A percentile compares a stretch with the other conserved stretches of the same genome.
Conservation (phyloP, 35 echinoderm and acorn worm species). For the Diadema setosum region DNA sequence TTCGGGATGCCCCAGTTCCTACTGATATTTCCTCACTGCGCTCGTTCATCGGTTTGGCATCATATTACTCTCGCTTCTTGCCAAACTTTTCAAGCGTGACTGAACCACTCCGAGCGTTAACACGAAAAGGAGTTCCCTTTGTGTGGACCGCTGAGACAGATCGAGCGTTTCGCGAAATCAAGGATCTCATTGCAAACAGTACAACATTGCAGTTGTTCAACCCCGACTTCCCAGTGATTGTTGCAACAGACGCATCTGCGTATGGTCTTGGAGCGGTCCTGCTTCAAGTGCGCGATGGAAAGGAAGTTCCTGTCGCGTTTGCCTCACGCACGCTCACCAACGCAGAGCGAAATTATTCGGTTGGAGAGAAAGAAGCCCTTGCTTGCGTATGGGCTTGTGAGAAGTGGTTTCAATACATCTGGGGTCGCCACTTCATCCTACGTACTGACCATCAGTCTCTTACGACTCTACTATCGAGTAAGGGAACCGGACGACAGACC, state of each 20-base stretch:
- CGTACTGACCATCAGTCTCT: slow-evolving; percentile 72
- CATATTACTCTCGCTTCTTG: slow-evolving; percentile 53
- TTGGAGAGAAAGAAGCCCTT: slow-evolving; percentile 36
- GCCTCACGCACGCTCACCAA: slow-evolving; percentile 47
- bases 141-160: not conserved
- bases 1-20: slow-evolving; percentile 6
- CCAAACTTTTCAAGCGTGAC: slow-evolving; percentile 44
- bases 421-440: slow-evolving; percentile 61
- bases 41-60: slow-evolving; percentile 23
- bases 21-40: slow-evolving; percentile 8
- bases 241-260: slow-evolving; percentile 29
- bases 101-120: slow-evolving; percentile 38
- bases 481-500: slow-evolving; percentile 44
- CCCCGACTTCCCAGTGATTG: slow-evolving; percentile 18
- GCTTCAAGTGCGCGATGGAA: slow-evolving; percentile 38
- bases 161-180: not conserved
- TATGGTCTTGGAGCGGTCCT: slow-evolving; percentile 46
- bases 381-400: slow-evolving; percentile 70
- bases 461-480: slow-evolving; percentile 29
- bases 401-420: slow-evolving; percentile 61
- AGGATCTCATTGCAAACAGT: slow-evolving; percentile 20
- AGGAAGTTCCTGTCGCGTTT: slow-evolving; percentile 51
- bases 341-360: slow-evolving; percentile 39
- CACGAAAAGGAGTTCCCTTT: slow-evolving; percentile 14
- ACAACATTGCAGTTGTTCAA: slow-evolving; percentile 18